phyloP scores from a whole-genome alignment of 1,140 invertebrate genomes.

The Vanessa tameamea region DNA sequence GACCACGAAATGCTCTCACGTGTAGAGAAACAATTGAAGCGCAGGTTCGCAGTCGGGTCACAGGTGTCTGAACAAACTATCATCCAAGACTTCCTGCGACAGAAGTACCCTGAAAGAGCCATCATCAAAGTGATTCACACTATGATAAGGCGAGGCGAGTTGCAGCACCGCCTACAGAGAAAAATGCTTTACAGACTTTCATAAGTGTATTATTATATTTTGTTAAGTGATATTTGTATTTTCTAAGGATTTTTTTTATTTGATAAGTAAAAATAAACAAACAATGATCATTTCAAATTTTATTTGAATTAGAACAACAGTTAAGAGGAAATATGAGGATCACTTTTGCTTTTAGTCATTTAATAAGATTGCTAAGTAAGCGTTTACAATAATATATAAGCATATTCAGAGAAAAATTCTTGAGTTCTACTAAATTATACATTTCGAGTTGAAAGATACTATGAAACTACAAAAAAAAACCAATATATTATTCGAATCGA shows the following conservation, averaged over 20 bases:
- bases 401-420: no score
- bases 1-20: constrained; percentile 94
- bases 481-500: background rate
- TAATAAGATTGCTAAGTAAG: constrained; percentile 9
- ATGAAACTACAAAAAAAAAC: background rate
- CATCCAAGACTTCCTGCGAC: constrained; percentile 95
- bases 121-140: constrained; percentile 95
- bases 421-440: background rate
- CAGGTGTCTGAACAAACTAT: constrained; percentile 98
- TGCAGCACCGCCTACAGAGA: constrained; percentile 97
- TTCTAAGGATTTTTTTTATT: background rate
- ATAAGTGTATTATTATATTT: constrained; percentile 57
- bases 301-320: constrained; percentile 10
- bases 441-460: background rate
- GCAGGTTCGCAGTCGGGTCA: constrained; percentile 96
- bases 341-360: constrained; percentile 20
- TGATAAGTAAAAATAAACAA: constrained; percentile 2
- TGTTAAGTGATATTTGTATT: constrained; percentile 3
- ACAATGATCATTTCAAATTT: background rate
- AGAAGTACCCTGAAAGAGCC: constrained; percentile 95
- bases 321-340: constrained; percentile 19
- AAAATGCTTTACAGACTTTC: constrained; percentile 97
- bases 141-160: constrained; percentile 96
- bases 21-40: constrained; percentile 97
- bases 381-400: background rate